Evolutionary conservation across 2,888 invertebrate genomes (phyloP).

Genomic region (Tenthredo distinguenda): DNA sequence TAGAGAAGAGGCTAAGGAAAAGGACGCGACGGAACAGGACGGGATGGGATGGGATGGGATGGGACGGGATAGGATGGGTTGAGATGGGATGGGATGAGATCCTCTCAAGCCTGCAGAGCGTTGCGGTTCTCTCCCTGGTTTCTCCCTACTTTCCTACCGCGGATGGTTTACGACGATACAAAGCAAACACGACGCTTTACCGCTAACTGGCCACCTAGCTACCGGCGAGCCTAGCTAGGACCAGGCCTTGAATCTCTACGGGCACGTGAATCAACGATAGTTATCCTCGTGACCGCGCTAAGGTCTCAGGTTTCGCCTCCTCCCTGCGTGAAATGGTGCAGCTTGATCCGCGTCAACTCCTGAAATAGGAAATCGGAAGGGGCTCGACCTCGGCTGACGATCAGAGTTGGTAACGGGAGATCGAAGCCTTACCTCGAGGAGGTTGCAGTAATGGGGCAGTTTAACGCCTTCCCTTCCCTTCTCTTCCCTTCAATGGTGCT

Average conservation of each 20-base stretch:
- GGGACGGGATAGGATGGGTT: background rate
- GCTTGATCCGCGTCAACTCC: conserved; percentile 23
- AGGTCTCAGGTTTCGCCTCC: conserved; percentile 39
- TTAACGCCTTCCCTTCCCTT: conserved; percentile 32
- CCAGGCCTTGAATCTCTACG: background rate
- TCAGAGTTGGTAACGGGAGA: conserved; percentile 39
- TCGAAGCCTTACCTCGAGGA: conserved; percentile 43
- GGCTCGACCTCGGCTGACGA: conserved; percentile 20
- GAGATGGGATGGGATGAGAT: background rate
- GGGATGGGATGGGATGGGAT: background rate
- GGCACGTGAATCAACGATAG: conserved; percentile 48
- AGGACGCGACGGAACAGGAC: background rate
- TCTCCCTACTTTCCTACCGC: conserved; percentile 53
- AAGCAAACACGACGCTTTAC: conserved; percentile 72
- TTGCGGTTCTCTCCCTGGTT: conserved; percentile 32
- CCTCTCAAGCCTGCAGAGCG: conserved; percentile 18
- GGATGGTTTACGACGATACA: conserved; percentile 70
- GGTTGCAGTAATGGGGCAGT: conserved; percentile 46
- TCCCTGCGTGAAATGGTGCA: background rate
- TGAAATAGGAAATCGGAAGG: conserved; percentile 47
- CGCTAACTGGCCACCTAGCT: conserved; percentile 75
- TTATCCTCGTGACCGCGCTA: conserved; percentile 44
- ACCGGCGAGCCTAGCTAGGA: conserved; percentile 62
- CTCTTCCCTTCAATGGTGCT: background rate
- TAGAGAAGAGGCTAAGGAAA: conserved; percentile 14